Conservation (phyloP, 2,113 vertebrate species). For the Mola mola region DNA sequence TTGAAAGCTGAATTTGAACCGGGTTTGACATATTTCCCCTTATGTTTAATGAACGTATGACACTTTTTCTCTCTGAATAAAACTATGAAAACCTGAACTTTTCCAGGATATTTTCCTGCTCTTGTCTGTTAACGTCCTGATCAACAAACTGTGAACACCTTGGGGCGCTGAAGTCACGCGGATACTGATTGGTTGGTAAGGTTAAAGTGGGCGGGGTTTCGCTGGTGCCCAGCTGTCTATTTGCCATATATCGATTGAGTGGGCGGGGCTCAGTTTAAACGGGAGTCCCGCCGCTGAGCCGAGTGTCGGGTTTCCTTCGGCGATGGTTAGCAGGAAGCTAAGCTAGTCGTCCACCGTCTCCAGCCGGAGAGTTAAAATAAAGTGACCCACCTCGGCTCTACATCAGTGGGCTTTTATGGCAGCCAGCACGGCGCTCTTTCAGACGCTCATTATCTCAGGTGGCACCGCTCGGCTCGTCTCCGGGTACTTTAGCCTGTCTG, state of each 20-base stretch:
- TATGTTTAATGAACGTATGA: no score
- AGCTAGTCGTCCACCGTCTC: neutral
- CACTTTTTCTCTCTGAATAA: no score
- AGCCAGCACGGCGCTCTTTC: neutral
- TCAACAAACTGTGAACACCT: no score
- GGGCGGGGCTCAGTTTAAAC: slow-evolving; percentile 51
- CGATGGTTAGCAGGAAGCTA: slow-evolving; percentile 19
- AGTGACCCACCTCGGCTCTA: neutral
- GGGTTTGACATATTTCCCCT: no score
- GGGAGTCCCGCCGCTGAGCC: slow-evolving; percentile 25
- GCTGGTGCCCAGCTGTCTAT: neutral
- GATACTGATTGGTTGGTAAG: neutral
- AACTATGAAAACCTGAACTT: no score
- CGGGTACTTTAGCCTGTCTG: neutral
- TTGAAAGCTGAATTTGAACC: no score
- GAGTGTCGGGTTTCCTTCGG: slow-evolving; percentile 44
- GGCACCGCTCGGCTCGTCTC: neutral
- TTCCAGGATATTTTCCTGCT: no score
- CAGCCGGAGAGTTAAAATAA: neutral
- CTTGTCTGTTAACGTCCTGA: no score
- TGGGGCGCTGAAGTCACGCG: no score
- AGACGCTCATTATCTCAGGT: neutral
- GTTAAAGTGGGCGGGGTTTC: no score
- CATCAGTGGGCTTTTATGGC: neutral
- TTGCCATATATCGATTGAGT: no score